Evolutionary conservation across 2,113 vertebrate genomes (phyloP).

Genomic region (Sinocyclocheilus grahami): DNA sequence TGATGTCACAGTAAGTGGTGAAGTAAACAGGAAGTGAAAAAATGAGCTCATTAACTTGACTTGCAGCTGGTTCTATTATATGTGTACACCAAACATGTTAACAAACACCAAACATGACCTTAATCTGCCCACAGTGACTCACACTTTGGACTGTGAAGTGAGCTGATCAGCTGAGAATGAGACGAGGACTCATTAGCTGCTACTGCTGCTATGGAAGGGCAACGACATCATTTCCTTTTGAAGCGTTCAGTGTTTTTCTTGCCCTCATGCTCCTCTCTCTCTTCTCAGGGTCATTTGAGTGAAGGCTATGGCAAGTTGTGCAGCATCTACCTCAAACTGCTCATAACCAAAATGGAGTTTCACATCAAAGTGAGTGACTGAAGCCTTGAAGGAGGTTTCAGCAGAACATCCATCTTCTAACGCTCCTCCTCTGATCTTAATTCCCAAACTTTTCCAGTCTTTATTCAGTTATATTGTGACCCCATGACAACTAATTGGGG

Average conservation of each 20-base stretch:
- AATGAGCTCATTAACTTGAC: conserved; percentile 32
- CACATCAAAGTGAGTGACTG: conserved; percentile 90
- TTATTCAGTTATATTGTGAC: neutral
- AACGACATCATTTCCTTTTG: neutral
- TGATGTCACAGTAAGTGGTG: conserved; percentile 51
- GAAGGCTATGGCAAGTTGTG: conserved; percentile 96
- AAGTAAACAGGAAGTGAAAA: conserved; percentile 61
- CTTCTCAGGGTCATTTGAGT: conserved; percentile 87
- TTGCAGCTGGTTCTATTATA: conserved; percentile 43
- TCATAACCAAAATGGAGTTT: conserved; percentile 99
- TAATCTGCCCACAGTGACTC: neutral
- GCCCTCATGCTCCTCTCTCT: neutral
- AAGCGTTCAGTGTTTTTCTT: conserved; percentile 17
- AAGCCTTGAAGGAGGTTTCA: conserved; percentile 58
- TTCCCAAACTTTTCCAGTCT: neutral
- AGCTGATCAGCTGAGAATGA: too few relatives aligned
- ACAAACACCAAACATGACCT: conserved; percentile 24
- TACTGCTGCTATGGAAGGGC: neutral
- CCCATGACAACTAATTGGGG: too few relatives aligned
- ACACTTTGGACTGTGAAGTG: neutral
- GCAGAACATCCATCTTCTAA: conserved; percentile 41
- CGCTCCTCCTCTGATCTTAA: conserved; percentile 57
- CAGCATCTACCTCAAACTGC: conserved; percentile 98
- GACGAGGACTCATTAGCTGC: too few relatives aligned
- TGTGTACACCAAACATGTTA: conserved; percentile 30